Evolutionary conservation across 2,888 invertebrate species (phyloP), one percentile per base, ranked within the genome.

Genomic region (Crematogaster levior): DNA sequence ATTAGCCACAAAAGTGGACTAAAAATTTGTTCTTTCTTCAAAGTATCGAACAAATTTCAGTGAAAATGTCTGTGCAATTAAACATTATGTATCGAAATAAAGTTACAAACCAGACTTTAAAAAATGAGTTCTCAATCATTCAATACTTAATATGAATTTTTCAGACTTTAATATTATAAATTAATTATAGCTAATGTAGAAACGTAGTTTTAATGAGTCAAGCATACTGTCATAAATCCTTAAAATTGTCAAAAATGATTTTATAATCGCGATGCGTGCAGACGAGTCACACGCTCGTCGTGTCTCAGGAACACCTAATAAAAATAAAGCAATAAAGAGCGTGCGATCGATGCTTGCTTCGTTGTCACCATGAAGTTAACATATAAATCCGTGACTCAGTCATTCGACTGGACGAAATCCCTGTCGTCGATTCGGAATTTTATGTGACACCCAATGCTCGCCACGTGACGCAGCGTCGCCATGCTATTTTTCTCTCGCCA

Each of bases 401-500:
- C 6, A 18, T 70, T 70, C 51, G 53, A 37, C 53, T 10, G 34
- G 30, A 70, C 53, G 15, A 70, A 53, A 70, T 70, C 24, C 37
- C 37, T 24, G 53, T 24, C 37, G 6, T 53, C 24, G 37, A 70
- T 51, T n/a, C 53, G 24, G 24, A 53, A 70, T 70, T 70, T 70
- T 53, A 70, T 53, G 53, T 24, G 24, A 68, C 51, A 24, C n/a
- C 24, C 3, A 53, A 37, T 24, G 24, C 53, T 37, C 18, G 51
- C 51, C 21, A 51, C 68, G 68, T 63, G 63, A 37, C 18, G 37
- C 7, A 3, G 6, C 30, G 4, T 48, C 4, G 48, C 30, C 48
- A 15, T n/a, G 68, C 46, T 82, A 82, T 81, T 82, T 84, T 72
- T 58, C 77, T 21, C 72, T 24, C 40, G 34, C 12, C 30, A 68